Conservation (phyloP, 1,140 invertebrate genomes). For the Leptopilina boulardi region DNA sequence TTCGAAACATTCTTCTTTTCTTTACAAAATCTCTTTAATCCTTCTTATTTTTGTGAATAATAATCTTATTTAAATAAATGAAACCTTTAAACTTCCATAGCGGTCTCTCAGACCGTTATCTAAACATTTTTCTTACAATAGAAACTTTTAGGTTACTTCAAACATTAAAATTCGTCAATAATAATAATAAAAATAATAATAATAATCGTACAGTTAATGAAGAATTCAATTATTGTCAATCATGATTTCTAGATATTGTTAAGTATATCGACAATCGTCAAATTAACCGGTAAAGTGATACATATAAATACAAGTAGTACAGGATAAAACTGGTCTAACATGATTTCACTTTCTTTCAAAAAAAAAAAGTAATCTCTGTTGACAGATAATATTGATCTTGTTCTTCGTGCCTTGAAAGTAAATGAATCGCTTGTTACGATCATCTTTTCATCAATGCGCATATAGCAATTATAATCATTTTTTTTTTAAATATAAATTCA, state of each 20-base stretch:
- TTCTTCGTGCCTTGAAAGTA: neutral
- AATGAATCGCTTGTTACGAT: too few relatives aligned
- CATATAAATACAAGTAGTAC: neutral
- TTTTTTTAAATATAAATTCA: too few relatives aligned
- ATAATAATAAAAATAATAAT: neutral
- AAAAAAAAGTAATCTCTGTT: neutral
- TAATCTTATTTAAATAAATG: too few relatives aligned
- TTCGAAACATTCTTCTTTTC: neutral
- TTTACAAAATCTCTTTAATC: conserved; percentile 35
- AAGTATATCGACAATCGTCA: conserved; percentile 8
- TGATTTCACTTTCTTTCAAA: conserved; percentile 14
- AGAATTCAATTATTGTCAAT: neutral
- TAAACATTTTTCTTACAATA: too few relatives aligned
- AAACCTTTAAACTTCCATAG: too few relatives aligned
- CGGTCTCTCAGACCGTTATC: too few relatives aligned
- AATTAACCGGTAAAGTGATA: conserved; percentile 16
- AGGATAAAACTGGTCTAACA: conserved; percentile 6
- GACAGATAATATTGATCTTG: neutral
- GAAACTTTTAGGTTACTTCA: too few relatives aligned
- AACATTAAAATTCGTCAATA: neutral
- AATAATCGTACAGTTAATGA: neutral
- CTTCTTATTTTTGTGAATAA: neutral
- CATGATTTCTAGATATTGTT: neutral
- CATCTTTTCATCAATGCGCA: too few relatives aligned
- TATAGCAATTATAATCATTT: too few relatives aligned